A percentile compares a stretch with the other conserved stretches of the same genome.
These are phyloP conservation scores for Pseudopleuronectes americanus DNA, from an alignment of 2,797 vertebrate species.

Conservation along the genomic window DNA sequence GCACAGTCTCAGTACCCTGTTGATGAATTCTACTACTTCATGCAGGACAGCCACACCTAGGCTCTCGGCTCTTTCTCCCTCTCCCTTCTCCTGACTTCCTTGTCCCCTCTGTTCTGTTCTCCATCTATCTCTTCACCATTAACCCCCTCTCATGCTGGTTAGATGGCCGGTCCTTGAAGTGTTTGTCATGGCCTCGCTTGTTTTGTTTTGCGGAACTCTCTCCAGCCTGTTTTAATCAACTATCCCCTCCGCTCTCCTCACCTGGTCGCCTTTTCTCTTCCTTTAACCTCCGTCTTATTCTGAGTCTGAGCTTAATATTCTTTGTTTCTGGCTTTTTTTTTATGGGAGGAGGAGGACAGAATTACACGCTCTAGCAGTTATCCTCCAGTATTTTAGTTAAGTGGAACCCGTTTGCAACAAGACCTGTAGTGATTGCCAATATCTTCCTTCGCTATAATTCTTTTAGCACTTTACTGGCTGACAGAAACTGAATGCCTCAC, in stretches of 20 bases:
- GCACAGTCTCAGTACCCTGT: too few relatives aligned
- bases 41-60: background rate
- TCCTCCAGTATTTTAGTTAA: constrained; percentile 43
- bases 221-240: constrained; percentile 43
- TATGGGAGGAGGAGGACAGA: constrained; percentile 23
- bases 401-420: constrained; percentile 31
- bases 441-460: constrained; percentile 38
- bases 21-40: too few relatives aligned
- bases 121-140: background rate
- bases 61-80: background rate
- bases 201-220: constrained; percentile 41
- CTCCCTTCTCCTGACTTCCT: constrained; percentile 5
- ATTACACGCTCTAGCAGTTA: constrained; percentile 29
- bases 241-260: constrained; percentile 10
- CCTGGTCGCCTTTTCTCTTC: constrained; percentile 4
- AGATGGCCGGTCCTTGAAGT: constrained; percentile 38
- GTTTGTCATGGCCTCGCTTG: constrained; percentile 45
- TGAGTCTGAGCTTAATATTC: background rate
- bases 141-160: background rate
- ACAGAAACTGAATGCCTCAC: constrained; percentile 39
- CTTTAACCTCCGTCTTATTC: background rate
- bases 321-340: constrained; percentile 2
- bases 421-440: constrained; percentile 1
- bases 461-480: constrained; percentile 39
- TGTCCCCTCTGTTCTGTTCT: constrained; percentile 22